Evolutionary conservation across 2,888 invertebrate species (phyloP), one percentile per base, ranked within the genome.

Genomic region (Amphipyra tragopoginis): DNA sequence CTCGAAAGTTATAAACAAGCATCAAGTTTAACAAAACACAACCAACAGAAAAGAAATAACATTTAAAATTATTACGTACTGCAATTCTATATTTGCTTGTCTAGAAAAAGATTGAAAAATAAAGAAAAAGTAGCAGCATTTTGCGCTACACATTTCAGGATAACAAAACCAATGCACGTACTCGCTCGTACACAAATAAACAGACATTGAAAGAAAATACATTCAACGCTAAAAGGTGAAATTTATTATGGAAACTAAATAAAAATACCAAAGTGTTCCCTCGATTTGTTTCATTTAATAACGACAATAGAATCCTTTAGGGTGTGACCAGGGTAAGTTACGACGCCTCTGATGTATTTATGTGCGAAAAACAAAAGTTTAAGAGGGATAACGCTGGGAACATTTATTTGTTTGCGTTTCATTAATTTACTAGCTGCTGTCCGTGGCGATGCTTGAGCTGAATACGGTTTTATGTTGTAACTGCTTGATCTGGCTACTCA

Each of bases 221-320:
- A 50, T 60, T 53, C 29, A 48, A 49, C 26, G 65, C 72, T 80
- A 67, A 69, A 69, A 77, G 75, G 72, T 74, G 56, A 77, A 82
- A 82, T 85, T 82, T 85, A 84, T 86, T 80, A 77, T 70, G 64
- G 72, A 79, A 82, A 72, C 64, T 68, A 73, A 77, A 77, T 72
- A 75, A 79, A 79, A 82, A 80, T 90, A 83, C 86, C 86, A 51
- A 77, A 72, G 77, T 83, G 80, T 75, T 73, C 77, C 65, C 82
- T 82, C 86, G 84, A 86, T 89, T 86, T 86, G 85, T 88, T 84
- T 77, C 76, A 76, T 83, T 83, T 85, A 84, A 84, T 85, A 86
- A 81, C 81, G 85, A 80, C 83, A 77, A 83, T 83, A 80, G 82
- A 75, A 84, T 76, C 75, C 73, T 78, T 82, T 79, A 80, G 83